These are phyloP conservation scores for Sander lucioperca DNA, from an alignment of 2,113 vertebrate species.

Conservation along the genomic window DNA sequence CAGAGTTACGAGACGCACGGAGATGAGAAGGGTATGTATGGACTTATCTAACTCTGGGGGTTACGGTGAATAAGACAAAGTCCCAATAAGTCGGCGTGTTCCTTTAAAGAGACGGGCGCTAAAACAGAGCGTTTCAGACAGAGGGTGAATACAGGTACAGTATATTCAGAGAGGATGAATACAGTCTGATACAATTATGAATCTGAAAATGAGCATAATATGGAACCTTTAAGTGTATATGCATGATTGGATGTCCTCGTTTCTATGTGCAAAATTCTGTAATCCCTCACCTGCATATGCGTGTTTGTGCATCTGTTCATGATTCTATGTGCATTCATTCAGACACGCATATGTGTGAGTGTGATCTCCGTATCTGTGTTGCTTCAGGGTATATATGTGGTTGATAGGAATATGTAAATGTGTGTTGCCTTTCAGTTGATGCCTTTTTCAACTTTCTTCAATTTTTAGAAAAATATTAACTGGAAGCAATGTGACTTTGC, in stretches of 20 bases:
- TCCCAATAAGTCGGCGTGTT: too few relatives aligned
- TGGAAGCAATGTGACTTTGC: slow-evolving; percentile 9
- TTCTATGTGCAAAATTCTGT: slow-evolving; percentile 5
- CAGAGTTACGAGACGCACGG: too few relatives aligned
- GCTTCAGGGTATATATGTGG: neutral
- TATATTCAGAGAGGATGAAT: too few relatives aligned
- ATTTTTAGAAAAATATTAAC: slow-evolving; percentile 7
- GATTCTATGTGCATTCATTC: neutral
- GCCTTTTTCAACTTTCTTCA: neutral
- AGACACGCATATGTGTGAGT: neutral
- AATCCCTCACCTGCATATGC: neutral
- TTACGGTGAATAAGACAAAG: too few relatives aligned
- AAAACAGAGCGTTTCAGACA: too few relatives aligned
- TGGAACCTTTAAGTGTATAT: neutral
- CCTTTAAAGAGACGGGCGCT: too few relatives aligned
- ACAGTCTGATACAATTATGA: too few relatives aligned
- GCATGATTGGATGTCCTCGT: neutral
- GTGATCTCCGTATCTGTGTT: neutral
- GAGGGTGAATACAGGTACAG: too few relatives aligned
- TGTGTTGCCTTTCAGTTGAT: neutral
- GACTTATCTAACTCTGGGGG: too few relatives aligned
- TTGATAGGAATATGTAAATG: neutral
- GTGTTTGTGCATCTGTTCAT: neutral
- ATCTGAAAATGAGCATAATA: too few relatives aligned
- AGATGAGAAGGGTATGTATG: too few relatives aligned